phyloP scores from a whole-genome alignment of 1,140 invertebrate species.

The Schlechtendalia chinensis region DNA sequence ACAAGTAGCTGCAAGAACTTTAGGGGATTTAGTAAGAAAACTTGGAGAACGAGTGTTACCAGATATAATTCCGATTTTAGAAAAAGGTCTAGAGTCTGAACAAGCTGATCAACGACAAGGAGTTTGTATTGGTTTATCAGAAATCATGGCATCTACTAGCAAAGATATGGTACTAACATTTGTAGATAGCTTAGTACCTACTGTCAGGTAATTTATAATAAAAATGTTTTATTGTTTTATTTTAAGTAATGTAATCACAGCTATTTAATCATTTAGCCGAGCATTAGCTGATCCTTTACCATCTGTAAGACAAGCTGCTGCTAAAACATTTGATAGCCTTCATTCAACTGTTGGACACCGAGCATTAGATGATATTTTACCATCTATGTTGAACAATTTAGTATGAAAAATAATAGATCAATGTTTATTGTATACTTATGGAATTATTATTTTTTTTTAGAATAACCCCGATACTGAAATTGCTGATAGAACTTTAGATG shows the following conservation, averaged over 20 bases:
- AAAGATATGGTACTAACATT: slow-evolving; percentile 91
- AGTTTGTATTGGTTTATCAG: slow-evolving; percentile 95
- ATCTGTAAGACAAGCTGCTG: slow-evolving; percentile 90
- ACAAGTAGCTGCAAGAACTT: slow-evolving; percentile 85
- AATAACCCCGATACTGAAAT: slow-evolving; percentile 71
- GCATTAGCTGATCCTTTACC: slow-evolving; percentile 90
- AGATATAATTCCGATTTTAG: slow-evolving; percentile 97
- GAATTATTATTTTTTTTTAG: slow-evolving; percentile 55
- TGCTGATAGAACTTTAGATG: slow-evolving; percentile 87
- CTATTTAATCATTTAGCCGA: slow-evolving; percentile 61
- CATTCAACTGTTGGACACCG: slow-evolving; percentile 90
- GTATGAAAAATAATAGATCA: slow-evolving; percentile 55
- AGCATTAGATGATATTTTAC: slow-evolving; percentile 96
- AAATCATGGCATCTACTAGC: slow-evolving; percentile 96
- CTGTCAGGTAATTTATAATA: slow-evolving; percentile 63
- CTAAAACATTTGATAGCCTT: slow-evolving; percentile 93
- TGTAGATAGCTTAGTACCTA: slow-evolving; percentile 96
- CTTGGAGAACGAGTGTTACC: slow-evolving; percentile 95
- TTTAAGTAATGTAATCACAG: background rate
- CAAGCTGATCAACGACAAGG: slow-evolving; percentile 92
- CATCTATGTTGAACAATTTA: slow-evolving; percentile 81
- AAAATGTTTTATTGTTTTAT: background rate
- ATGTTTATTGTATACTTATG: slow-evolving; percentile 59
- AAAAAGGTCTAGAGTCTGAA: slow-evolving; percentile 86
- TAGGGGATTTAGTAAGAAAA: slow-evolving; percentile 96